Conservation (phyloP, 2,113 vertebrate species). For the Psettodes erumei region DNA sequence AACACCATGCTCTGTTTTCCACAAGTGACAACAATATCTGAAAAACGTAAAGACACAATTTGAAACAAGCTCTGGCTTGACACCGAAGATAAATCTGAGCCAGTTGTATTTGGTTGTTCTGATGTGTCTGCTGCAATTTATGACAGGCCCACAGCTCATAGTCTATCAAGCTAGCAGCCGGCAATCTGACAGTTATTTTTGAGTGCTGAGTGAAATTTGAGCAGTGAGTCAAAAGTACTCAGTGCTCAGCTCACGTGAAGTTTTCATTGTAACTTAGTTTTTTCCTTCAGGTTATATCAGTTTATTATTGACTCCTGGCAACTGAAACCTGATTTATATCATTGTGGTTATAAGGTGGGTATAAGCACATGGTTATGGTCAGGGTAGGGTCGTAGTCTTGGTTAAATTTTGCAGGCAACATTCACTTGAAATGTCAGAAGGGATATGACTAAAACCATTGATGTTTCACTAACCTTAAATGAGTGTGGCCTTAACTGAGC, state of each 20-base stretch:
- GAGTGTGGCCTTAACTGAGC: too few species aligned
- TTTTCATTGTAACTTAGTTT: too few species aligned
- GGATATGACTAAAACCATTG: background rate
- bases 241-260: background rate
- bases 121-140: conserved; percentile 12
- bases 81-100: background rate
- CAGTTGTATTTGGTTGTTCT: background rate
- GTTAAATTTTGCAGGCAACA: too few species aligned
- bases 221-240: background rate
- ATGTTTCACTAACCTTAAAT: background rate
- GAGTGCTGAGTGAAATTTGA: conserved; percentile 14
- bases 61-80: conserved; percentile 2
- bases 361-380: background rate
- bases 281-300: too few species aligned
- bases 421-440: too few species aligned
- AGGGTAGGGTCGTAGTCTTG: background rate
- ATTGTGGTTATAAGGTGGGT: background rate
- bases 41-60: background rate
- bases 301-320: background rate
- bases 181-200: conserved; percentile 8
- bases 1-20: conserved; percentile 4
- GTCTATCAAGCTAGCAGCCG: conserved; percentile 1
- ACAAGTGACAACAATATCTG: background rate
- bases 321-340: background rate
- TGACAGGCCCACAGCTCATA: conserved; percentile 18